Evolutionary conservation across 1,140 invertebrate genomes (phyloP), one percentile per base, ranked within the genome.

Genomic region (Hycleus phaleratus): DNA sequence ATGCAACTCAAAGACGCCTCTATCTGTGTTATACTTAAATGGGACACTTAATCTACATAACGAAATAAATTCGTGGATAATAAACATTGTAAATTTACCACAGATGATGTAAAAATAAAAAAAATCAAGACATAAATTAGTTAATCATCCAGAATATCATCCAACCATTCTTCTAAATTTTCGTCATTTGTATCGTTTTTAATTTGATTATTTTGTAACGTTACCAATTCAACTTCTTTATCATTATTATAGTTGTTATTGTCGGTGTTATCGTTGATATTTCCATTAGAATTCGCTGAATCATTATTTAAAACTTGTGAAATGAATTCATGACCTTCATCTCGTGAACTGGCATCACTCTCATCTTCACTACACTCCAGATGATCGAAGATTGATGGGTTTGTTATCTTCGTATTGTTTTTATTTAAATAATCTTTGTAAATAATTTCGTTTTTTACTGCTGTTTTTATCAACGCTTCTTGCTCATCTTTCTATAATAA

Each of bases 121-220:
- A 32, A 32, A 32, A 32, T 42, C 10, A 42, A 42, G 9, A 11
- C 3, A n/a, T 6, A 42, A 42, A 42, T 9, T 7, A 42, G 45
- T 50, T 62, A 68, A 55, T 65, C 58, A 26, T 62, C 63, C 47
- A 68, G 61, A 59, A 69, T 60, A 54, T 67, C 60, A 54, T 69
- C 67, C 32, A 69, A 49, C 67, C 67, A 69, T 18, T 67, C 25
- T 38, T 67, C 63, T 26, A 69, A 59, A 24, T 60, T 56, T 9
- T 63, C 57, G n/a, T 55, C 26, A 44, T 59, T 46, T 38, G 32
- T 26, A 26, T 11, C 11, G 11, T 32, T 50, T 32, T n/a, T 32
- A 25, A 39, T 32, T 11, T 11, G 45, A n/a, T n/a, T 46, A 56
- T 26, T 24, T n/a, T 10, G 18, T 46, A 18, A 11, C 18, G 18